These are phyloP conservation scores for Carlito syrichta DNA, from an alignment of 2,113 vertebrate species.

Conservation along the genomic window DNA sequence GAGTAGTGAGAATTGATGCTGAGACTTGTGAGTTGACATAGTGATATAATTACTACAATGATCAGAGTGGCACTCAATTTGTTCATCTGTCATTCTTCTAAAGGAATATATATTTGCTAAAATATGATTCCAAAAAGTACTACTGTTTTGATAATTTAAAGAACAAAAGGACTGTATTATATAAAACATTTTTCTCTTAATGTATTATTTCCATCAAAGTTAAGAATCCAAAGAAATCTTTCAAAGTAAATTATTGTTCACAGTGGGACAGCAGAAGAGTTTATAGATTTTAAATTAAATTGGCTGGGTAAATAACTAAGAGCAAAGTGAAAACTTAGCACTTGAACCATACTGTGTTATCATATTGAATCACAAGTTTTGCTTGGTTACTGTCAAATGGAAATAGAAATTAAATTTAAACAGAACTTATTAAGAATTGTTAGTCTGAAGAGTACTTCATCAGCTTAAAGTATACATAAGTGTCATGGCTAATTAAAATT, in stretches of 20 bases:
- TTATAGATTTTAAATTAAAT: conserved; percentile 17
- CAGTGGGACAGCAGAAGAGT: not conserved
- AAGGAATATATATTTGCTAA: not conserved
- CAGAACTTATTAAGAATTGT: conserved; percentile 66
- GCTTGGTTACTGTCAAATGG: conserved; percentile 64
- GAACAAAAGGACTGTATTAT: not conserved
- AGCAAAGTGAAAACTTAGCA: not conserved
- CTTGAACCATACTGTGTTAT: conserved; percentile 8
- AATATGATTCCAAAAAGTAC: not conserved
- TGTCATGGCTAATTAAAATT: conserved; percentile 70
- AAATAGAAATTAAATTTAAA: conserved; percentile 73
- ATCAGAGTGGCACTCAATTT: not conserved
- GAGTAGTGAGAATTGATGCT: fast-evolving
- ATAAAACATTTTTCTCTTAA: conserved; percentile 40
- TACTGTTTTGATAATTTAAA: not conserved
- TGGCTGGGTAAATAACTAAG: not conserved
- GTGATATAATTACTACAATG: not conserved
- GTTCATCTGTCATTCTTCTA: not conserved
- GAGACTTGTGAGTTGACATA: not conserved
- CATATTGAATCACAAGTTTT: conserved; percentile 55
- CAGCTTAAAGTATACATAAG: conserved; percentile 59
- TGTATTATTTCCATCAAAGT: not conserved
- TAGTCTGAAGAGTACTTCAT: conserved; percentile 66
- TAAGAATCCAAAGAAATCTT: not conserved
- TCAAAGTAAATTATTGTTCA: not conserved